A percentile compares a stretch with the other conserved stretches of the same genome.
Conservation (phyloP, 1,140 invertebrate species). For the Anoplophora glabripennis region DNA sequence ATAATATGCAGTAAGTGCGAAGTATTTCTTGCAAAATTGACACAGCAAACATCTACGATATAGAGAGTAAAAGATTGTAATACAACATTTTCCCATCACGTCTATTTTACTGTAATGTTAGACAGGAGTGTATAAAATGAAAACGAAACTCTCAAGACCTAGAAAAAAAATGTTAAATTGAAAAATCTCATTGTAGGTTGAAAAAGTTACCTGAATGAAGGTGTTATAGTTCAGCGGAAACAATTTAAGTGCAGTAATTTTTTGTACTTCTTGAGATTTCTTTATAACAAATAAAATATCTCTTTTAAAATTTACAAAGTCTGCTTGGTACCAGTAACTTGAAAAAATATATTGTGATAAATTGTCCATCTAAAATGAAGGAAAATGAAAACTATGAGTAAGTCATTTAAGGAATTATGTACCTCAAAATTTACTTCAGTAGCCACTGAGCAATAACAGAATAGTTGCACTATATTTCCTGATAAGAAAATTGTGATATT, state of each 20-base stretch:
- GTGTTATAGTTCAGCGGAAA: constrained; percentile 11
- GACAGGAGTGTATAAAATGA: constrained; percentile 18
- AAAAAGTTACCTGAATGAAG: constrained; percentile 18
- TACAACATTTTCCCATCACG: too few species aligned
- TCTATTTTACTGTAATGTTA: constrained; percentile 7
- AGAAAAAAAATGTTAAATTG: constrained; percentile 5
- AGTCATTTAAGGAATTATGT: too few species aligned
- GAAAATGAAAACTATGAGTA: too few species aligned
- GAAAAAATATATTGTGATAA: constrained; percentile 9
- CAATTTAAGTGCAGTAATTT: constrained; percentile 13
- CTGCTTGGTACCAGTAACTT: constrained; percentile 17
- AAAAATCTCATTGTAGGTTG: constrained; percentile 5
- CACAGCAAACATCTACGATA: too few species aligned
- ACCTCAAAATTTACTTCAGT: too few species aligned
- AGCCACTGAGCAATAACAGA: too few species aligned
- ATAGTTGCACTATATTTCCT: too few species aligned
- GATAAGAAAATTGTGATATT: too few species aligned
- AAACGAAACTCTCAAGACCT: constrained; percentile 19
- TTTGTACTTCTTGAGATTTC: constrained; percentile 10
- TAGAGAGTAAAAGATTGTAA: too few species aligned
- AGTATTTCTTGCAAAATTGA: too few species aligned
- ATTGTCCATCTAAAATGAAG: constrained; percentile 7
- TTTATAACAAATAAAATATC: constrained; percentile 16
- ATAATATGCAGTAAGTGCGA: too few species aligned
- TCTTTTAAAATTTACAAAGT: constrained; percentile 3